phyloP scores from a whole-genome alignment of 2,888 invertebrate genomes.

The Agapostemon virescens region DNA sequence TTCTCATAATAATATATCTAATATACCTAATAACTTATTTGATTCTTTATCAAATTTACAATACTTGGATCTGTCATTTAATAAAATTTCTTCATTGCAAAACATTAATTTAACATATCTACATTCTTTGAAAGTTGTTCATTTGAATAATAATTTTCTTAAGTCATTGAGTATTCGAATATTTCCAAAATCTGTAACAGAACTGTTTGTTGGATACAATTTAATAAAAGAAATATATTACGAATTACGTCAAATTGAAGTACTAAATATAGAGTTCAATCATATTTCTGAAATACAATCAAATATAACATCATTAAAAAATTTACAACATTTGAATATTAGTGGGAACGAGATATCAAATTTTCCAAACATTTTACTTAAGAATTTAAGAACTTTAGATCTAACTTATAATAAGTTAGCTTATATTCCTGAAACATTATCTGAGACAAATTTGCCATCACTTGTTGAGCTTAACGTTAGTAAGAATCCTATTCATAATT shows the following conservation, averaged over 20 bases:
- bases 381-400: conserved; percentile 81
- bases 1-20: conserved; percentile 78
- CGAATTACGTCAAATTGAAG: conserved; percentile 56
- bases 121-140: conserved; percentile 57
- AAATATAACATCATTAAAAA: conserved; percentile 42
- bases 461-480: conserved; percentile 82
- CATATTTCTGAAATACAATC: conserved; percentile 58
- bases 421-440: conserved; percentile 81
- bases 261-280: conserved; percentile 70
- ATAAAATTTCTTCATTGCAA: conserved; percentile 65
- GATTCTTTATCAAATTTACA: conserved; percentile 80
- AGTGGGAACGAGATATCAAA: conserved; percentile 78
- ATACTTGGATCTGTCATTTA: conserved; percentile 73
- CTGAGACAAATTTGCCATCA: conserved; percentile 80
- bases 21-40: conserved; percentile 79
- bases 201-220: conserved; percentile 69
- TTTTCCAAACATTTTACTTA: conserved; percentile 80
- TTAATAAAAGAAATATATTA: conserved; percentile 57
- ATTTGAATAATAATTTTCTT: conserved; percentile 70
- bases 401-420: conserved; percentile 82
- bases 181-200: conserved; percentile 65
- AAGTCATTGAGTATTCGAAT: conserved; percentile 57
- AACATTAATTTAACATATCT: conserved; percentile 53
- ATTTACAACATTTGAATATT: conserved; percentile 68
- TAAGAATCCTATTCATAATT: conserved; percentile 81